Conservation (phyloP, 1,140 invertebrate species). For the Melanaphis sacchari region DNA sequence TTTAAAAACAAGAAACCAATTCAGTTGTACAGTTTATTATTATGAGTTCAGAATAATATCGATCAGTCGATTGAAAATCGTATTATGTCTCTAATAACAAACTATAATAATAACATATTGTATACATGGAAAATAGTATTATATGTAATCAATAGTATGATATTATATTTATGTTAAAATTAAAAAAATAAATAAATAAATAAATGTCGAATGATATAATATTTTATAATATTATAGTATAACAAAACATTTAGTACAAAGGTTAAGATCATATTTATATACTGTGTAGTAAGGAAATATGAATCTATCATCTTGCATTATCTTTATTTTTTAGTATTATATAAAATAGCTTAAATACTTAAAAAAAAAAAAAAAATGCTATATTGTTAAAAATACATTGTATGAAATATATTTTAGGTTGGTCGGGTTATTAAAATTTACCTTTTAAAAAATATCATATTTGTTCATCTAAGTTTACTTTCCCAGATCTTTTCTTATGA, state of each 20-base stretch:
- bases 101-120: not conserved
- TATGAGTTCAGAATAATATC: not conserved
- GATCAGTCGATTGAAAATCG: not conserved
- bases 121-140: not conserved
- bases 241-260: not conserved
- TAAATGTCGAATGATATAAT: not conserved
- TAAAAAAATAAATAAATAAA: too few species aligned
- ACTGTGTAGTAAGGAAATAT: not conserved
- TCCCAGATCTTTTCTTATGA: not conserved
- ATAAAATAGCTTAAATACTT: not conserved
- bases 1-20: not conserved
- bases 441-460: constrained; percentile 3
- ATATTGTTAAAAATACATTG: not conserved
- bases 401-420: not conserved
- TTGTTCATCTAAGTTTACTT: constrained; percentile 4
- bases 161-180: not conserved
- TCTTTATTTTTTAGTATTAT: not conserved
- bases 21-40: not conserved
- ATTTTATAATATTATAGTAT: not conserved
- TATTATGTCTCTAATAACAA: not conserved
- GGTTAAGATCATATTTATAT: not conserved
- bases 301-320: not conserved
- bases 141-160: too few species aligned
- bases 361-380: too few species aligned
- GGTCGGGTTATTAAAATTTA: not conserved